phyloP scores from a whole-genome alignment of 2,113 vertebrate species.

The Pituophis catenifer region DNA sequence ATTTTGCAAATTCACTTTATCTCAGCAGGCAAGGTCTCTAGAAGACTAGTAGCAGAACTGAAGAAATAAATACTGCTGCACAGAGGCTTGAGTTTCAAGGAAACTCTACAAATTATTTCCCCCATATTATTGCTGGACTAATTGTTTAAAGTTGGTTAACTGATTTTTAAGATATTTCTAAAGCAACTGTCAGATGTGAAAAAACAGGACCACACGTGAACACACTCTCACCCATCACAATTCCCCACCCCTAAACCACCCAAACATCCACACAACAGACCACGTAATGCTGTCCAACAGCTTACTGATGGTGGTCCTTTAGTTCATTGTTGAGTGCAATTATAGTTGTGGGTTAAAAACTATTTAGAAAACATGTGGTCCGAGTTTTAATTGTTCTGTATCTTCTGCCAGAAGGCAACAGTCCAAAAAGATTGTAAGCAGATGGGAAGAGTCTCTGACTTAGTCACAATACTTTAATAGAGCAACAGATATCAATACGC shows the following conservation, averaged over 20 bases:
- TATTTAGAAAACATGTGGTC: too few species aligned
- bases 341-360: too few species aligned
- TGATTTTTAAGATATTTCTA: neutral
- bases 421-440: too few species aligned
- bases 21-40: neutral
- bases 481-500: neutral
- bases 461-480: neutral
- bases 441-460: neutral
- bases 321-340: too few species aligned
- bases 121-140: neutral
- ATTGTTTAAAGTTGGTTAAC: neutral
- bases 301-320: too few species aligned
- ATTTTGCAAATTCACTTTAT: neutral
- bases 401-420: too few species aligned
- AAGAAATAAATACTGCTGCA: neutral
- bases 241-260: too few species aligned
- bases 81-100: neutral
- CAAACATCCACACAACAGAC: too few species aligned
- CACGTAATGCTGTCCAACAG: too few species aligned
- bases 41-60: neutral
- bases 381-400: too few species aligned
- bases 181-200: neutral
- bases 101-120: neutral
- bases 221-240: too few species aligned
- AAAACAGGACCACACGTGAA: neutral